These are phyloP conservation scores for Melipona beecheii DNA, from an alignment of 2,888 invertebrate species.

Conservation along the genomic window DNA sequence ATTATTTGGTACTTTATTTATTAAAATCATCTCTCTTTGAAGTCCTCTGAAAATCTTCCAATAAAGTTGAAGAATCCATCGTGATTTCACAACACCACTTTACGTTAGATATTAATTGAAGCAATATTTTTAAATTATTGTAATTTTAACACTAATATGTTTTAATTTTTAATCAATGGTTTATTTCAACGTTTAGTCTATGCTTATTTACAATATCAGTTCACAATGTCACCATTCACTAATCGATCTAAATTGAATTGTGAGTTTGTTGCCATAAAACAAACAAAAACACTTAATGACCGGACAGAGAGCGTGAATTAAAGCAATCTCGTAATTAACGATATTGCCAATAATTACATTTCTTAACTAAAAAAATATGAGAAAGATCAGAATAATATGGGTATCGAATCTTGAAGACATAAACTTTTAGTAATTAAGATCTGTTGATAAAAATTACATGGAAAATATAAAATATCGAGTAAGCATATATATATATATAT, in stretches of 20 bases:
- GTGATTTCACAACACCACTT: neutral
- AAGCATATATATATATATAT: no score
- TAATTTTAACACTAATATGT: no score
- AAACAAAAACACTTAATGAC: neutral
- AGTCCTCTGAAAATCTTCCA: neutral
- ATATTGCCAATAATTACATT: neutral
- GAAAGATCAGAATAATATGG: neutral
- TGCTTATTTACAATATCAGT: conserved; percentile 1
- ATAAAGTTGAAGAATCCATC: neutral
- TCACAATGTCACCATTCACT: conserved; percentile 18
- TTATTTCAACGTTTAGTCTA: no score
- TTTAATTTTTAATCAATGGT: no score
- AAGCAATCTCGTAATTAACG: no score
- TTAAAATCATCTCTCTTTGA: neutral
- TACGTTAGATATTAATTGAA: no score
- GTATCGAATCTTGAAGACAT: neutral
- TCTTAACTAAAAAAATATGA: neutral
- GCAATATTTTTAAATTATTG: no score
- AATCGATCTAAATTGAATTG: neutral
- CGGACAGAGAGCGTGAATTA: neutral
- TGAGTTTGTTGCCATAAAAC: neutral
- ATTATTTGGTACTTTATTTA: conserved; percentile 20
- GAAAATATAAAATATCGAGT: neutral
- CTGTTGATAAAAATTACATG: neutral
- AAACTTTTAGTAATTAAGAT: neutral